These are phyloP conservation scores for Muscicapa adusta DNA, from an alignment of 2,113 vertebrate genomes.

Conservation along the genomic window DNA sequence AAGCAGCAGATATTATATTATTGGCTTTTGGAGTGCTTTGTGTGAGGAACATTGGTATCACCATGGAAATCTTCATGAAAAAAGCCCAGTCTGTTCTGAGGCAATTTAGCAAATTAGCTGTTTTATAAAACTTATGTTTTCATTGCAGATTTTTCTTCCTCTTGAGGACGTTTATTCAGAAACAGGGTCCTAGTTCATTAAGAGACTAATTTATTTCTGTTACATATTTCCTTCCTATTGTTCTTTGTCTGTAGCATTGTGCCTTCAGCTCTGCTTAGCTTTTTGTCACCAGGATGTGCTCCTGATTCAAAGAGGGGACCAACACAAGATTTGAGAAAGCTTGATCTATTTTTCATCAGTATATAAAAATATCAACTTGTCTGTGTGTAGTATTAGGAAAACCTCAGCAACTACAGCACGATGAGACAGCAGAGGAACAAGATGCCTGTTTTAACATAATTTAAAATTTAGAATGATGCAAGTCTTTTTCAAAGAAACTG, in stretches of 20 bases:
- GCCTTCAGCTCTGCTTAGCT: background rate
- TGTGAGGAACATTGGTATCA: background rate
- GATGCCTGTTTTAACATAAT: background rate
- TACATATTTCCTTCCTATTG: background rate
- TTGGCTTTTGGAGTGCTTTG: background rate
- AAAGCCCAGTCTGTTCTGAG: background rate
- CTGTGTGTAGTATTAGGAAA: background rate
- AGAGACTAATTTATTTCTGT: background rate
- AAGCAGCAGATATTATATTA: background rate
- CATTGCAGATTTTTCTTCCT: background rate
- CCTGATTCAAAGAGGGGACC: background rate
- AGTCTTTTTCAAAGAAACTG: background rate
- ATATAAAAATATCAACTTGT: background rate
- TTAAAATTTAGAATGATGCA: background rate
- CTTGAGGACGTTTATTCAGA: background rate
- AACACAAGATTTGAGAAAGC: background rate
- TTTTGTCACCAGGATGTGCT: background rate
- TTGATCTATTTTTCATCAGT: background rate
- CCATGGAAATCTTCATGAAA: slow-evolving; percentile 8
- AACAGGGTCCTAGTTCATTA: background rate
- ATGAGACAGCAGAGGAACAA: background rate
- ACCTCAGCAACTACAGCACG: background rate
- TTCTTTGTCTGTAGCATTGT: background rate
- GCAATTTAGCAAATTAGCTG: slow-evolving; percentile 23
- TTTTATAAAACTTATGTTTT: background rate